Conservation (phyloP, 2,797 vertebrate genomes). For the Phataginus tetradactyla region DNA sequence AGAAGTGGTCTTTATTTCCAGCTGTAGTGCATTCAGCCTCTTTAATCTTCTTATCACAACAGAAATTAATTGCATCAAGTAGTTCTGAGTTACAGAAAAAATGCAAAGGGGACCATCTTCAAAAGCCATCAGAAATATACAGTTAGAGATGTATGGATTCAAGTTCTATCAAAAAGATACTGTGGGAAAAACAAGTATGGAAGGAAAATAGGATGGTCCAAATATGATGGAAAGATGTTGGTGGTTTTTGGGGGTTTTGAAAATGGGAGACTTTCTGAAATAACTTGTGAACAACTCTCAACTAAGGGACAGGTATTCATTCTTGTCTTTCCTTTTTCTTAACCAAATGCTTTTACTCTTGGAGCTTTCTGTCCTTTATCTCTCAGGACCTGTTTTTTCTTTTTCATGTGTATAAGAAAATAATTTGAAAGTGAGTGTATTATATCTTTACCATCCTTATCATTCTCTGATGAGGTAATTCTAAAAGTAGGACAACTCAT, state of each 20-base stretch:
- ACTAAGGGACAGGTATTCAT: background rate
- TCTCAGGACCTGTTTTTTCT: background rate
- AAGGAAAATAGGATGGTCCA: background rate
- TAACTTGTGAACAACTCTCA: background rate
- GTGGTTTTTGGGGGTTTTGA: background rate
- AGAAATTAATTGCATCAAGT: background rate
- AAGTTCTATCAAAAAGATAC: constrained; percentile 16
- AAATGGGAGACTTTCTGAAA: background rate
- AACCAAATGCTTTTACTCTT: background rate
- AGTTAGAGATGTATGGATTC: background rate
- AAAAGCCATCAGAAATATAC: background rate
- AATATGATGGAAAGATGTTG: background rate
- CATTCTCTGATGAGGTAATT: background rate
- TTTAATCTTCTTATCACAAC: constrained; percentile 55
- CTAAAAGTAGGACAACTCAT: background rate
- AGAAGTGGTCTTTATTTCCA: constrained; percentile 39
- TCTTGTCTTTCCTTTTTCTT: background rate
- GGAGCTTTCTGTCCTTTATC: background rate
- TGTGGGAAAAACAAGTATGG: background rate
- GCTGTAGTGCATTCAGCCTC: background rate
- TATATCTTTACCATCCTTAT: background rate
- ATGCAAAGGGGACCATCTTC: background rate
- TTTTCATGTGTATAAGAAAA: background rate
- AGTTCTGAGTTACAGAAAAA: background rate
- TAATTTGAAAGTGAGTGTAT: background rate